Conservation (phyloP, 2,113 vertebrate species). For the Trogon melanurus region DNA sequence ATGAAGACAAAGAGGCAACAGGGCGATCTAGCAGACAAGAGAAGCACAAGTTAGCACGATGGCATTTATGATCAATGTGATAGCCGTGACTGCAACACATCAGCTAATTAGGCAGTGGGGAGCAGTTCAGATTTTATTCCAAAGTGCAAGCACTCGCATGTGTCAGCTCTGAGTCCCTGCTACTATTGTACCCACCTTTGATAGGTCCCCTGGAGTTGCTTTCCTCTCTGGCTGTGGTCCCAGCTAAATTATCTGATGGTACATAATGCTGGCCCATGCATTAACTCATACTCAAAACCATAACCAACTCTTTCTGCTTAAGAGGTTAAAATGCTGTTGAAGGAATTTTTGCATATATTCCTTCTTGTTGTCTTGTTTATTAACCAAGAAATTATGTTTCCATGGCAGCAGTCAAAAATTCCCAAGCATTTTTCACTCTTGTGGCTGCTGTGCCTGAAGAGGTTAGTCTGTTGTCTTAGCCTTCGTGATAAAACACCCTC, state of each 20-base stretch:
- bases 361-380: slow-evolving; percentile 5
- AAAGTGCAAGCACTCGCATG: neutral
- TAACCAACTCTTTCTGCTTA: neutral
- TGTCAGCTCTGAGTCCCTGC: neutral
- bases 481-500: neutral
- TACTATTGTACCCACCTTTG: neutral
- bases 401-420: neutral
- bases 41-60: neutral
- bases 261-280: neutral
- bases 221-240: neutral
- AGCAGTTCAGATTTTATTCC: slow-evolving; percentile 36
- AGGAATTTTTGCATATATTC: neutral
- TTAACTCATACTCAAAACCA: neutral
- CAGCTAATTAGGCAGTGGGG: slow-evolving; percentile 36
- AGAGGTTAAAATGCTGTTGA: neutral
- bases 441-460: neutral
- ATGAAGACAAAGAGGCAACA: neutral
- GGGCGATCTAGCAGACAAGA: neutral
- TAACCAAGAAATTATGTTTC: neutral
- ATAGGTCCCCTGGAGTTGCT: neutral
- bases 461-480: neutral
- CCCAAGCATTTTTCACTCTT: neutral
- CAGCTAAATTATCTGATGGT: neutral
- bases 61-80: neutral
- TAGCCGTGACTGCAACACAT: neutral